phyloP scores from a whole-genome alignment of 2,797 vertebrate genomes.

The Lateolabrax maculatus region DNA sequence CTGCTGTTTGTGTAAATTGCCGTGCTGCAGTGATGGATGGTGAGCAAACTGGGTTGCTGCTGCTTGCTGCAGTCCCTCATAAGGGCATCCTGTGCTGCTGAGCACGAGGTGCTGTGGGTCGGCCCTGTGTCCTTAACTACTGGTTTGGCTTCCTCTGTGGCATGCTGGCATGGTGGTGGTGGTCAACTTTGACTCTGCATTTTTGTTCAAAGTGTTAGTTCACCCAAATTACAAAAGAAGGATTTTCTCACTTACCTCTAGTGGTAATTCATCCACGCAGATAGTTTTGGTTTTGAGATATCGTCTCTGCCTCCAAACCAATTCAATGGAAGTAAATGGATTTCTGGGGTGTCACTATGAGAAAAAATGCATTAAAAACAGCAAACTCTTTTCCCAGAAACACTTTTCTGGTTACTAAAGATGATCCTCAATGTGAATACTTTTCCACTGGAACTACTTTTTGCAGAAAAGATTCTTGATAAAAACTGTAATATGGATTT shows the following conservation, averaged over 20 bases:
- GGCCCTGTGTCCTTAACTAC: conserved; percentile 10
- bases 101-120: conserved; percentile 24
- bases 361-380: not conserved
- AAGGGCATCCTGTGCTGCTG: conserved; percentile 37
- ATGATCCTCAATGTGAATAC: conserved; percentile 8
- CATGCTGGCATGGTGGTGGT: not conserved
- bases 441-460: not conserved
- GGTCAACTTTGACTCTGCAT: not conserved
- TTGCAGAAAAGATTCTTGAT: not conserved
- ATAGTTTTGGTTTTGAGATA: not conserved
- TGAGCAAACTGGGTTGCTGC: conserved; percentile 63
- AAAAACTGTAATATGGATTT: no score
- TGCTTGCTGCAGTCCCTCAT: conserved; percentile 53
- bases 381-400: not conserved
- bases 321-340: not conserved
- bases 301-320: not conserved
- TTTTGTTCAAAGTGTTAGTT: not conserved
- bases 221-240: not conserved
- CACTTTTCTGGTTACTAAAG: not conserved
- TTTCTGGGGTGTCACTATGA: not conserved
- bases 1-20: conserved; percentile 68
- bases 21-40: conserved; percentile 71
- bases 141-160: not conserved
- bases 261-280: not conserved
- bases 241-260: not conserved